These are phyloP conservation scores for Galaxea fascicularis DNA, from an alignment of 92 coral and sea anemone genomes.

Conservation along the genomic window DNA sequence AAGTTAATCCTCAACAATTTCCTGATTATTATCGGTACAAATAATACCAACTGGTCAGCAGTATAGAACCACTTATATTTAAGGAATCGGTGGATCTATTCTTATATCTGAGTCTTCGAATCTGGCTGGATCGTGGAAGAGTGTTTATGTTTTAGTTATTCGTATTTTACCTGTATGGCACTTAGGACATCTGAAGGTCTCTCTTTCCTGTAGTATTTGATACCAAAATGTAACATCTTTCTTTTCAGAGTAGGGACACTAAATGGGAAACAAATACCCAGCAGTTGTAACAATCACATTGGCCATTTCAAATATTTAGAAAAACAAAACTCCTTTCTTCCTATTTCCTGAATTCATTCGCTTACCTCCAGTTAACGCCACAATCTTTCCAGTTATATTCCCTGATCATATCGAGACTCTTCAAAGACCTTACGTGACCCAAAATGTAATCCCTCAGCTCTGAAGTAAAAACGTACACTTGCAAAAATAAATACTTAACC, in stretches of 20 bases:
- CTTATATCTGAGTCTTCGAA: slow-evolving; percentile 4
- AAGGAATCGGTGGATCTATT: slow-evolving; percentile 16
- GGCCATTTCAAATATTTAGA: neutral
- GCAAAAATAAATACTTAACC: too few species aligned
- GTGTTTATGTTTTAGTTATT: neutral
- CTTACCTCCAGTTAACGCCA: slow-evolving; percentile 45
- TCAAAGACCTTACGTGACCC: slow-evolving; percentile 29
- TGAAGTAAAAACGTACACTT: neutral
- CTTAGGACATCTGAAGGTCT: slow-evolving; percentile 21
- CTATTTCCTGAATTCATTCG: neutral
- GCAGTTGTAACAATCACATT: neutral
- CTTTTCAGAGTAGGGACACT: slow-evolving; percentile 43
- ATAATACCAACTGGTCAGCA: neutral
- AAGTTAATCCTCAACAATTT: neutral
- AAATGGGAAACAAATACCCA: neutral
- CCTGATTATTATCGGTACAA: neutral
- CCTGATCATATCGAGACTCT: slow-evolving; percentile 30
- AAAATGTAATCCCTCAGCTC: slow-evolving; percentile 21
- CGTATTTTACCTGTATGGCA: slow-evolving; percentile 39
- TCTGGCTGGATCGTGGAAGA: slow-evolving; percentile 14
- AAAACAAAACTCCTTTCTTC: neutral
- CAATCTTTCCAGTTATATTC: slow-evolving; percentile 40
- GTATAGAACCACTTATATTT: neutral
- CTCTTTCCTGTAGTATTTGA: slow-evolving; percentile 45
- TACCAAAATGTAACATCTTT: slow-evolving; percentile 33